Conservation (phyloP, 2,797 vertebrate species). For the Notamacropus eugenii region DNA sequence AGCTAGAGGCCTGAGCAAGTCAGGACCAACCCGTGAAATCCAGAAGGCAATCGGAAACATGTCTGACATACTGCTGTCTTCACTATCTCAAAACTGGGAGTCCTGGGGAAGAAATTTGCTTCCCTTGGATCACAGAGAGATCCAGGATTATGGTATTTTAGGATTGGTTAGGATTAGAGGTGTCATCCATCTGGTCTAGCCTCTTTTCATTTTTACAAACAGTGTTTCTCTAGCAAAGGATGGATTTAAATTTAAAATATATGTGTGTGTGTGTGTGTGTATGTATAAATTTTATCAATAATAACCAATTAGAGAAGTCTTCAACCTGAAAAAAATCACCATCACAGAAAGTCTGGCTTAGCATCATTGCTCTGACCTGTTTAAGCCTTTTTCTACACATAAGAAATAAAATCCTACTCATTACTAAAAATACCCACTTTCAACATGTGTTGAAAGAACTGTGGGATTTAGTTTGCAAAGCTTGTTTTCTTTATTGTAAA, state of each 20-base stretch:
- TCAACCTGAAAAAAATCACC: not conserved
- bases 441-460: not conserved
- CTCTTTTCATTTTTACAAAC: not conserved
- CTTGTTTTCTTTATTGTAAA: not conserved
- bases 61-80: not conserved
- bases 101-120: not conserved
- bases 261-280: too few relatives aligned
- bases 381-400: not conserved
- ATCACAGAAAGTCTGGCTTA: not conserved
- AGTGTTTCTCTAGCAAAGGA: not conserved
- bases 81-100: not conserved
- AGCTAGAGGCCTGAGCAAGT: not conserved
- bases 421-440: not conserved
- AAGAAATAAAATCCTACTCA: not conserved
- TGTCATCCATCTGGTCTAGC: not conserved
- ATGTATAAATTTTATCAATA: not conserved
- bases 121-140: not conserved
- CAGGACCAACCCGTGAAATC: not conserved
- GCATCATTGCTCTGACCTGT: not conserved
- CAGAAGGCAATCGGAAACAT: not conserved
- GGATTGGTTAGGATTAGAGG: not conserved
- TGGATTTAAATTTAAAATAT: not conserved
- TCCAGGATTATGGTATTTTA: not conserved
- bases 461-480: not conserved
- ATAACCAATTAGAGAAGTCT: not conserved